These are phyloP conservation scores for Coenonympha arcania DNA, from an alignment of 2,888 invertebrate genomes.

Conservation along the genomic window DNA sequence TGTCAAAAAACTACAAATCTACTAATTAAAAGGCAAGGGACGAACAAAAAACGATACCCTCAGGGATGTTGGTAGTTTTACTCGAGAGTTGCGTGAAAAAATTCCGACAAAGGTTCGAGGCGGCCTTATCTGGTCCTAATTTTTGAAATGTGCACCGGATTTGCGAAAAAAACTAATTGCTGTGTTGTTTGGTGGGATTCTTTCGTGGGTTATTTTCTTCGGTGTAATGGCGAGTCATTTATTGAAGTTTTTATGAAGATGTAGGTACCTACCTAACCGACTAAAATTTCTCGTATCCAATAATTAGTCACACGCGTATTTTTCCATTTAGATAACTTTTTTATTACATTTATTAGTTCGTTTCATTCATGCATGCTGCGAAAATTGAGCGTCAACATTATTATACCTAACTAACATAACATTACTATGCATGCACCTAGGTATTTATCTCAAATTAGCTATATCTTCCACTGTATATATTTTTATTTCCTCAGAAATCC, in stretches of 20 bases:
- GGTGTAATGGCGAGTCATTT: constrained; percentile 13
- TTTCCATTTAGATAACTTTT: background rate
- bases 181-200: constrained; percentile 19
- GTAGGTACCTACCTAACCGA: constrained; percentile 16
- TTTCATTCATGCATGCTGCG: background rate
- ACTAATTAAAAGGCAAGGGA: constrained; percentile 66
- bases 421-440: too few relatives aligned
- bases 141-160: constrained; percentile 47
- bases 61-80: constrained; percentile 54
- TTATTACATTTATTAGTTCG: background rate
- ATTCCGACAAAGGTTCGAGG: constrained; percentile 59
- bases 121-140: constrained; percentile 50
- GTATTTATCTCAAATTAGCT: background rate
- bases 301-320: constrained; percentile 1
- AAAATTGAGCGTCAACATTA: too few relatives aligned
- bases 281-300: constrained; percentile 18
- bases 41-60: constrained; percentile 55
- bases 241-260: constrained; percentile 11
- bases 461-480: background rate
- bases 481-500: too few relatives aligned
- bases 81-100: constrained; percentile 47
- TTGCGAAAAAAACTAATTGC: constrained; percentile 44
- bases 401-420: too few relatives aligned
- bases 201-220: constrained; percentile 20
- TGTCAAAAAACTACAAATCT: constrained; percentile 32